phyloP scores from a whole-genome alignment of 2,888 invertebrate species.

The Pharmacophagus antenor region DNA sequence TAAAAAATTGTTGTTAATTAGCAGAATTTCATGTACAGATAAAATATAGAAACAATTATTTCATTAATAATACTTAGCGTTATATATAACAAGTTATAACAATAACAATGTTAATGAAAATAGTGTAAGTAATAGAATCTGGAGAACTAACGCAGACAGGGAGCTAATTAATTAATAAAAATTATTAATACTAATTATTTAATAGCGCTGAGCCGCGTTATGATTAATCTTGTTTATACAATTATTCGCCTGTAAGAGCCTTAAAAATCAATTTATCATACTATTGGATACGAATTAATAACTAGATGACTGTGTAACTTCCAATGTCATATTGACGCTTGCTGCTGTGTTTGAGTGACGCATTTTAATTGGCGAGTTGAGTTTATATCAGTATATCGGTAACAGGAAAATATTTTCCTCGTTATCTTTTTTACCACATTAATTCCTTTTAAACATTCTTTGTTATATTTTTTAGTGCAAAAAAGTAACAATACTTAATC shows the following conservation, averaged over 20 bases:
- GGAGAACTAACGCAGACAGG: slow-evolving; percentile 1
- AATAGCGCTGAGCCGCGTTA: slow-evolving; percentile 6
- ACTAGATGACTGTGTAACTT: slow-evolving; percentile 24
- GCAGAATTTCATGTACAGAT: no score
- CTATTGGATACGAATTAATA: slow-evolving; percentile 24
- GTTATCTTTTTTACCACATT: background rate
- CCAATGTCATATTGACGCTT: slow-evolving; percentile 12
- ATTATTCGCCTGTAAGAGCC: slow-evolving; percentile 25
- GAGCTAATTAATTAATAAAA: slow-evolving; percentile 19
- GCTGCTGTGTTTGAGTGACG: slow-evolving; percentile 2
- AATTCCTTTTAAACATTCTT: background rate
- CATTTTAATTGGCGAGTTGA: slow-evolving; percentile 6
- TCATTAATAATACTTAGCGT: background rate
- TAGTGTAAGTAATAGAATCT: no score
- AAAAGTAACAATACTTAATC: background rate
- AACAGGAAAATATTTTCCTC: slow-evolving; percentile 7
- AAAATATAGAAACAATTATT: no score
- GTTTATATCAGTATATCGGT: background rate
- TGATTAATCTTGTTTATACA: slow-evolving; percentile 25
- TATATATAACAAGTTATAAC: no score
- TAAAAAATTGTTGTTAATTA: no score
- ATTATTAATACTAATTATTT: slow-evolving; percentile 17
- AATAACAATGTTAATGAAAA: no score
- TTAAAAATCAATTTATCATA: slow-evolving; percentile 29
- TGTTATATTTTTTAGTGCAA: background rate